Evolutionary conservation across 2,797 vertebrate species (phyloP).

Genomic region (Muscicapa striata): DNA sequence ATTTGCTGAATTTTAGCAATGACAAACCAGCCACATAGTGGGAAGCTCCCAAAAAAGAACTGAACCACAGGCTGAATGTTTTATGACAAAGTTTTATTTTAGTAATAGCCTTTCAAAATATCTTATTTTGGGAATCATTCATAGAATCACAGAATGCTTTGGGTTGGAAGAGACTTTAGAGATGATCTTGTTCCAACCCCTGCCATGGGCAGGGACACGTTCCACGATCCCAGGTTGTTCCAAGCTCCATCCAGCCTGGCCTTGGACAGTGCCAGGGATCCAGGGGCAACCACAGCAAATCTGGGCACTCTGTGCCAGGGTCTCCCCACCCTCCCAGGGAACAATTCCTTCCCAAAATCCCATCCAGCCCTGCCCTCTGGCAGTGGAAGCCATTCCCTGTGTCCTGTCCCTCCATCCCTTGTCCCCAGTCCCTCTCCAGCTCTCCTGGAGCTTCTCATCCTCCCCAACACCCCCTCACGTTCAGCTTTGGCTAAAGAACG

Average conservation of each 20-base stretch:
- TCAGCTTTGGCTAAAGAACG: no score
- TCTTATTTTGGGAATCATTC: neutral
- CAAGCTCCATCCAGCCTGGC: rapidly evolving
- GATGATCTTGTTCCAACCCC: rapidly evolving
- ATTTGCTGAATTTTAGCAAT: neutral
- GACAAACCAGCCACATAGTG: neutral
- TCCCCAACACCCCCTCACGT: no score
- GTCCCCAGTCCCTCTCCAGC: no score
- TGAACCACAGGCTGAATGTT: neutral
- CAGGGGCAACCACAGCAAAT: neutral
- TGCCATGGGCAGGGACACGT: neutral
- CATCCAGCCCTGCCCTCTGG: no score
- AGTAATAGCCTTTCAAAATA: neutral
- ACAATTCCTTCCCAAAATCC: neutral
- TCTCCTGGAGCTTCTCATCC: no score
- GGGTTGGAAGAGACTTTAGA: neutral
- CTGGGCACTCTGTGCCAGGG: rapidly evolving
- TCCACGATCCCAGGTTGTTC: rapidly evolving
- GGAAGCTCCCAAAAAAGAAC: neutral
- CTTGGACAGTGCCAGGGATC: neutral
- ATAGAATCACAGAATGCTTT: rapidly evolving
- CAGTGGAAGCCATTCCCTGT: no score
- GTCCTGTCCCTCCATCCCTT: no score
- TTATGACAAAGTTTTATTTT: neutral
- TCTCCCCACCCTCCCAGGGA: rapidly evolving